phyloP scores from a whole-genome alignment of 1,140 invertebrate genomes.

The Matsumurasca onukii region DNA sequence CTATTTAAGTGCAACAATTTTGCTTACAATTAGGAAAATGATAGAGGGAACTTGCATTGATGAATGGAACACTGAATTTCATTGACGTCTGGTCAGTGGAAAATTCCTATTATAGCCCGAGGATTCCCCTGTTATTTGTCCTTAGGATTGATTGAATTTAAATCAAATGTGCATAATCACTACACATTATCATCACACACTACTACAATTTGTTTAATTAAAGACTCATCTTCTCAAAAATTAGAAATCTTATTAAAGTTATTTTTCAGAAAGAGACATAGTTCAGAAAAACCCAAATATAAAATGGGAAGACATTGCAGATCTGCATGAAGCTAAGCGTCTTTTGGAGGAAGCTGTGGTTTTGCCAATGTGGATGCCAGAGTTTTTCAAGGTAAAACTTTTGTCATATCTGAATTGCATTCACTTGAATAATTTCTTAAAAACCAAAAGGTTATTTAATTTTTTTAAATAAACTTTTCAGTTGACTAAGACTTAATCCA shows the following conservation, averaged over 20 bases:
- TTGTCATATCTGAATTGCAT: too few species aligned
- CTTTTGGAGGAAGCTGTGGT: constrained; percentile 97
- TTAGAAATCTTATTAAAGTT: background rate
- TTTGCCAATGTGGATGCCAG: constrained; percentile 96
- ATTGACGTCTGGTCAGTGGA: too few species aligned
- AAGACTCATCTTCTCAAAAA: background rate
- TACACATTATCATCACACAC: background rate
- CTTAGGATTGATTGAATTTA: background rate
- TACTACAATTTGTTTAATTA: background rate
- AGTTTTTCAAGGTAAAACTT: constrained; percentile 86
- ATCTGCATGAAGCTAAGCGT: constrained; percentile 92
- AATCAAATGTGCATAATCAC: background rate
- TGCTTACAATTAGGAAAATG: too few species aligned
- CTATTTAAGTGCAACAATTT: too few species aligned
- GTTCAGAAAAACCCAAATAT: constrained; percentile 98
- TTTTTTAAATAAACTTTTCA: too few species aligned
- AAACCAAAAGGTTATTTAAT: too few species aligned
- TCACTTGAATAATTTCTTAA: too few species aligned
- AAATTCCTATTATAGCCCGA: too few species aligned
- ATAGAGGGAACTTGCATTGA: too few species aligned
- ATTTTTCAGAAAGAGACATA: constrained; percentile 86
- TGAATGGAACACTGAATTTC: too few species aligned
- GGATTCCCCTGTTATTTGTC: too few species aligned
- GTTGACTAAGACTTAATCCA: too few species aligned
- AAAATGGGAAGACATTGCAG: constrained; percentile 97